A percentile compares a stretch with the other conserved stretches of the same genome.
Conservation (phyloP, 2,888 invertebrate species). For the Horisme vitalbata region DNA sequence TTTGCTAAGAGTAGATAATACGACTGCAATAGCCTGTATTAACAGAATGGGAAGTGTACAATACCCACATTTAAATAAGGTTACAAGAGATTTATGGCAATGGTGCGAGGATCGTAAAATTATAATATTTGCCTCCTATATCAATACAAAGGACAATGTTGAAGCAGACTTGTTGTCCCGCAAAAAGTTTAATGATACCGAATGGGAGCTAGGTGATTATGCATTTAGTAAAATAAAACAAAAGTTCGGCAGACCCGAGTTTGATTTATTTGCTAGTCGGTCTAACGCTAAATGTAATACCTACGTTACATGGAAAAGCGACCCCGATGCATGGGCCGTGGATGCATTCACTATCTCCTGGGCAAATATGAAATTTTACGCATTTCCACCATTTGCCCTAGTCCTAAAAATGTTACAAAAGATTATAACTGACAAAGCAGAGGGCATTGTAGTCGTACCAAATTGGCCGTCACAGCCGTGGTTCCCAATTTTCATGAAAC, state of each 20-base stretch:
- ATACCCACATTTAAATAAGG: constrained; percentile 6
- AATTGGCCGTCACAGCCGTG: constrained; percentile 25
- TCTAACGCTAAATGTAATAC: too few species aligned
- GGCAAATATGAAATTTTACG: constrained; percentile 21
- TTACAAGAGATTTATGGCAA: constrained; percentile 8
- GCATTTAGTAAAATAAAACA: too few species aligned
- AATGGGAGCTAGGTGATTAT: too few species aligned
- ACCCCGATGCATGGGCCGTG: constrained; percentile 20
- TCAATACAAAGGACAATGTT: constrained; percentile 7
- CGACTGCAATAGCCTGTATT: constrained; percentile 9
- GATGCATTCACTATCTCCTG: constrained; percentile 28
- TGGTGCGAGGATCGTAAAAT: constrained; percentile 13
- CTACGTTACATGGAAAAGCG: too few species aligned
- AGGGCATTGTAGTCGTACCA: constrained; percentile 23
- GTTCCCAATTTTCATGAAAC: constrained; percentile 19
- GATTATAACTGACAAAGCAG: constrained; percentile 15
- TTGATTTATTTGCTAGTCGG: too few species aligned
- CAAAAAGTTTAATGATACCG: constrained; percentile 1
- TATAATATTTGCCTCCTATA: constrained; percentile 7
- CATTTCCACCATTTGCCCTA: too few species aligned
- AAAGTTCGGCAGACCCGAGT: constrained; percentile 10
- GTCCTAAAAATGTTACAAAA: constrained; percentile 25
- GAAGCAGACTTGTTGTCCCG: constrained; percentile 5
- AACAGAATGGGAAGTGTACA: constrained; percentile 13
- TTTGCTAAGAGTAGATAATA: constrained; percentile 6